Evolutionary conservation across 2,797 vertebrate species (phyloP).

Genomic region (Fundulus diaphanus): DNA sequence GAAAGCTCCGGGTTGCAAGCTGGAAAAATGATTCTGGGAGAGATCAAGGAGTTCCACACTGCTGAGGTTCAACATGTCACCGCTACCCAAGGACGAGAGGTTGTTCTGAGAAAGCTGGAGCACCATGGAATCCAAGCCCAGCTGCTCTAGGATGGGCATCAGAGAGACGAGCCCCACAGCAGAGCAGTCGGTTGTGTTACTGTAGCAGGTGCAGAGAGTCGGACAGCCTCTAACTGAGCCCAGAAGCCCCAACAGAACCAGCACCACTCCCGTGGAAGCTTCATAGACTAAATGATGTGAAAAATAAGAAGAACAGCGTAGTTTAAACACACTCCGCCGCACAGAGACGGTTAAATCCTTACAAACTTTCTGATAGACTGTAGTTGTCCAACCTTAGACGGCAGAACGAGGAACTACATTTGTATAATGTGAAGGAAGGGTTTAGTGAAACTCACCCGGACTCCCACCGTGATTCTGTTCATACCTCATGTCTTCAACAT

Average conservation of each 20-base stretch:
- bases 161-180: slow-evolving; percentile 84
- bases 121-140: slow-evolving; percentile 82
- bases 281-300: slow-evolving; percentile 48
- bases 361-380: neutral
- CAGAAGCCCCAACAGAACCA: slow-evolving; percentile 74
- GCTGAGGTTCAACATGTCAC: slow-evolving; percentile 86
- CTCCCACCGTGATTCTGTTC: slow-evolving; percentile 38
- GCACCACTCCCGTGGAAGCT: slow-evolving; percentile 79
- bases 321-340: neutral
- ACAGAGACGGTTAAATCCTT: neutral
- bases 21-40: slow-evolving; percentile 92
- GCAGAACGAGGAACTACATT: neutral
- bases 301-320: neutral
- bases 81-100: slow-evolving; percentile 82
- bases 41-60: slow-evolving; percentile 89
- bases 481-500: slow-evolving; percentile 66
- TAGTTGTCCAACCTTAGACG: neutral
- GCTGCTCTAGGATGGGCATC: slow-evolving; percentile 72
- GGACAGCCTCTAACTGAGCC: slow-evolving; percentile 83
- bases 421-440: neutral
- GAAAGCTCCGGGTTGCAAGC: slow-evolving; percentile 83
- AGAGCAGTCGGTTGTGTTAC: slow-evolving; percentile 89
- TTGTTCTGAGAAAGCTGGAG: slow-evolving; percentile 91
- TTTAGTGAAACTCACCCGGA: slow-evolving; percentile 53
- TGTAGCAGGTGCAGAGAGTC: slow-evolving; percentile 84